These are phyloP conservation scores for Cydia pomonella DNA, from an alignment of 1,140 invertebrate genomes.

Conservation along the genomic window DNA sequence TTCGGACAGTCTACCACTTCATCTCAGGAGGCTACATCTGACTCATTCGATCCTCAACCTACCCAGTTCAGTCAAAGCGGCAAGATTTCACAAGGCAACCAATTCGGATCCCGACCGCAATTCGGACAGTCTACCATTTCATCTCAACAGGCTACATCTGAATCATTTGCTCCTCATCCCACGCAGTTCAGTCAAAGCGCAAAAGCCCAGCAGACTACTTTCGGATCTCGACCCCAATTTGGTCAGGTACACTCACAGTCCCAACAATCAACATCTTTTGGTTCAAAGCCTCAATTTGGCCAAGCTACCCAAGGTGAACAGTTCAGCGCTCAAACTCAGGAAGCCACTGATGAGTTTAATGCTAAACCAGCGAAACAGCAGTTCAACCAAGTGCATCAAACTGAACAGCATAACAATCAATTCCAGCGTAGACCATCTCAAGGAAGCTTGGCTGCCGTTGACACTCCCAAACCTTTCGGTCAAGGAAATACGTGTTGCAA, in stretches of 20 bases:
- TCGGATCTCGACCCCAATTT: slow-evolving; percentile 25
- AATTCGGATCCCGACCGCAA: slow-evolving; percentile 22
- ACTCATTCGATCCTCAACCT: neutral
- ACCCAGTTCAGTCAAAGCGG: neutral
- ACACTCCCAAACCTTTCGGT: slow-evolving; percentile 2
- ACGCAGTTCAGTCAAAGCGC: neutral
- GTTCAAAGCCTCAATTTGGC: neutral
- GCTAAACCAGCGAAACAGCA: neutral
- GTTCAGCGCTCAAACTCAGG: slow-evolving; percentile 20
- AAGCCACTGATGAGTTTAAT: neutral
- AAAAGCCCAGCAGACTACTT: neutral
- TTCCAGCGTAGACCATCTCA: slow-evolving; percentile 28
- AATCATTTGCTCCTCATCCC: neutral
- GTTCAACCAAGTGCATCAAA: slow-evolving; percentile 10
- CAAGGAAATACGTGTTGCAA: neutral
- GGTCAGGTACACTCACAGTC: slow-evolving; percentile 13
- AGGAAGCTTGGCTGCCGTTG: neutral
- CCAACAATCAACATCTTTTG: neutral
- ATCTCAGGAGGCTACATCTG: neutral
- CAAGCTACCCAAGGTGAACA: neutral
- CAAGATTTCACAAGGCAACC: neutral
- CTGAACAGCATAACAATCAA: slow-evolving; percentile 3
- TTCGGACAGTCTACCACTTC: slow-evolving; percentile 7
- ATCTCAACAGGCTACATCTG: slow-evolving; percentile 1
- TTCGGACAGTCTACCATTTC: slow-evolving; percentile 12